Evolutionary conservation across 2,113 vertebrate genomes (phyloP), one percentile per base, ranked within the genome.

Genomic region (Hyla sarda): DNA sequence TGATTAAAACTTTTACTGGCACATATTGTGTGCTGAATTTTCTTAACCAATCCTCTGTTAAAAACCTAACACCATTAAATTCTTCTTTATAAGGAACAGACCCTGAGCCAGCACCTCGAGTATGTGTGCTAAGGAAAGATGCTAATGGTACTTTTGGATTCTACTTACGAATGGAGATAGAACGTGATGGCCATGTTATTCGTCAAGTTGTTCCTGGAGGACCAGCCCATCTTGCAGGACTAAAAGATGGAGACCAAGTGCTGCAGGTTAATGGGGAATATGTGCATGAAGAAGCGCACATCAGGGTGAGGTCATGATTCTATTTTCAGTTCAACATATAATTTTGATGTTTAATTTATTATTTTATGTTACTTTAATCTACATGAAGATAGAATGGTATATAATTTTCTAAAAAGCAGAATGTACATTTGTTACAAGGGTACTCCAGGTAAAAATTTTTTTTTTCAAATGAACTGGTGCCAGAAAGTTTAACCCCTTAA

Each of bases 121-220:
- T 97, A 74, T 98, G 96, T 89, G 88, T 96, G 19, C 93, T 99
- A 82, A 96, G 87, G 88, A 96, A 93, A 73, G 92, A 92, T 9
- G 90, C 91, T 0, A 37, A 83, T 0, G 92, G 94, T 86, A 89
- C 82, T 23, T 98, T 96, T 0, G 96, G 96, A 82, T 99, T 99
- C 89, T 89, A 93, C 65, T 89, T 99, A 28, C 89, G 86, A 0
- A 34, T 93, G 87, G 95, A 96, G 89, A 89, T 5, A 23, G 92
- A 89, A 14, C 77, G 69, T 72, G 67, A 1, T 0, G 95, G 97
- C 67, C 96, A 97, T 8, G 16, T 97, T 50, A 91, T 99, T 75
- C 90, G 94, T 81, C 91, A 97, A 95, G 92, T 96, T 82, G 87
- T 88, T n/a, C 77, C 79, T 37, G 93, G 92, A 10, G 91, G 93